phyloP scores from a whole-genome alignment of 2,113 vertebrate genomes.

The Myodes glareolus region DNA sequence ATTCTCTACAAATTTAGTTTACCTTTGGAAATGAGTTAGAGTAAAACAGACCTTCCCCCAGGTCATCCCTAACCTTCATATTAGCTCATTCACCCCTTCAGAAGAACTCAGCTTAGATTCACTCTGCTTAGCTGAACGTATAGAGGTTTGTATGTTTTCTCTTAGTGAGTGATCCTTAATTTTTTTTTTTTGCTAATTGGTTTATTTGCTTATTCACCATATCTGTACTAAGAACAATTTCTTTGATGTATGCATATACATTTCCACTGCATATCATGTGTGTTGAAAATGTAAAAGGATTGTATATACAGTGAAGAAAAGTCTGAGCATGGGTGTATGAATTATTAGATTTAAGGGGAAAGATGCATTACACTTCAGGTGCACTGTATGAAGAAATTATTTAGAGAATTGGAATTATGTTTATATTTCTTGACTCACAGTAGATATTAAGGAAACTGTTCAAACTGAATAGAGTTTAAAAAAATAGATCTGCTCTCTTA shows the following conservation, averaged over 20 bases:
- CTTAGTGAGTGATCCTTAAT: not conserved
- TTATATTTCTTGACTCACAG: not conserved
- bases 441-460: not conserved
- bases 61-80: not conserved
- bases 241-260: not conserved
- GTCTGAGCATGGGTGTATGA: not conserved
- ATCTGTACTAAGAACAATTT: not conserved
- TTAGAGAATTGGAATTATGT: not conserved
- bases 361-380: not conserved
- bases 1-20: conserved; percentile 7
- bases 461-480: not conserved
- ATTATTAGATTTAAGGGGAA: not conserved
- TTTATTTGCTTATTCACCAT: not conserved
- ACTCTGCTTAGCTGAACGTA: not conserved
- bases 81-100: not conserved
- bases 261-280: not conserved
- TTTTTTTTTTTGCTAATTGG: not conserved
- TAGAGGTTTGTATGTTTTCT: not conserved
- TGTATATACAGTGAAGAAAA: not conserved
- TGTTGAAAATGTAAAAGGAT: not conserved
- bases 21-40: not conserved
- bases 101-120: not conserved
- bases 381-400: not conserved
- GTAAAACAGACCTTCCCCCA: not conserved
- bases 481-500: not conserved